These are phyloP conservation scores for Diplosoma virens DNA, from an alignment of 23 tunicate species.

Conservation along the genomic window DNA sequence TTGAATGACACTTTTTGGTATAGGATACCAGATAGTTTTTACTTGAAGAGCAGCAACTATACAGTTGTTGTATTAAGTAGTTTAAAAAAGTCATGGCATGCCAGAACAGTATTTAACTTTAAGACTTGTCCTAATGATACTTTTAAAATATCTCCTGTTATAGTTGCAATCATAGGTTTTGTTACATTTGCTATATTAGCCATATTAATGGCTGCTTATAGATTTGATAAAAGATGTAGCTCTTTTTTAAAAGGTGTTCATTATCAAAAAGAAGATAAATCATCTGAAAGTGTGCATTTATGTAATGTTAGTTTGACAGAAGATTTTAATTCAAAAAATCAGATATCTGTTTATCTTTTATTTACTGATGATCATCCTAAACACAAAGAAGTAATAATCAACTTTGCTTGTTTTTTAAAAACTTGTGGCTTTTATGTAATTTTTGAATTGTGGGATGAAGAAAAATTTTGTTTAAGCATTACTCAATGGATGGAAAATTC, in stretches of 20 bases:
- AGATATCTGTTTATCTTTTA: not conserved
- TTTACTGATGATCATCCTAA: conserved; percentile 18
- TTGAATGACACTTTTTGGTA: not conserved
- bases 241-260: too few species aligned
- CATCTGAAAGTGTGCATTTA: too few species aligned
- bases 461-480: not conserved
- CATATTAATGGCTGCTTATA: too few species aligned
- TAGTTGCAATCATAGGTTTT: not conserved
- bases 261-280: too few species aligned
- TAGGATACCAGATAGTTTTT: not conserved
- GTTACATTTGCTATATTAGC: too few species aligned
- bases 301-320: too few species aligned
- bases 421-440: conserved; percentile 3
- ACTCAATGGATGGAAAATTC: conserved; percentile 23
- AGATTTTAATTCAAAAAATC: not conserved
- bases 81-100: too few species aligned
- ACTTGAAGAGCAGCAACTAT: not conserved
- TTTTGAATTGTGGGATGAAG: conserved; percentile 30
- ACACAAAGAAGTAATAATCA: conserved; percentile 10
- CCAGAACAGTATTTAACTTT: not conserved
- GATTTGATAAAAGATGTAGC: too few species aligned
- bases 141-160: not conserved
- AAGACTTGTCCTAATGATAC: not conserved
- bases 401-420: not conserved
- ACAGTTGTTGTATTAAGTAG: not conserved